These are phyloP conservation scores for Xenopus borealis DNA, from an alignment of 2,113 vertebrate species.

Conservation along the genomic window DNA sequence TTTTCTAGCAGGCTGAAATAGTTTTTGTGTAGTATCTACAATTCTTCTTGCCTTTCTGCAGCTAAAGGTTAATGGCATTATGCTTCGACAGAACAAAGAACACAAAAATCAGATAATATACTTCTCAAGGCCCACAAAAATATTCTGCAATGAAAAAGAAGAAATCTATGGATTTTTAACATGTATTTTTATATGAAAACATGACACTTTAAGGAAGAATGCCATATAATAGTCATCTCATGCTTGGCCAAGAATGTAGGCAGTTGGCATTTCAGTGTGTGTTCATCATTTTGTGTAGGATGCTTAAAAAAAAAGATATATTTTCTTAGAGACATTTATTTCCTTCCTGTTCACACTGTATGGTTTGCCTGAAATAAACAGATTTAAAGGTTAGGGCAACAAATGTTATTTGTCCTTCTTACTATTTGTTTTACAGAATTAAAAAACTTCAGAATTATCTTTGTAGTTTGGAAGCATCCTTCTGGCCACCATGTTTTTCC, in stretches of 20 bases:
- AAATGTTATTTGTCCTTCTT: not conserved
- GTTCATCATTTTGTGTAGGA: slow-evolving; percentile 24
- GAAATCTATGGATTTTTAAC: slow-evolving; percentile 1
- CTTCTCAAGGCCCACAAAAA: slow-evolving; percentile 11
- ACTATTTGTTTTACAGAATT: not conserved
- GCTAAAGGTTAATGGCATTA: slow-evolving; percentile 24
- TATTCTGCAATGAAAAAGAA: not conserved
- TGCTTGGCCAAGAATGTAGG: slow-evolving; percentile 29
- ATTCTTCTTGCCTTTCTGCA: not conserved
- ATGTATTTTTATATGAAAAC: not conserved
- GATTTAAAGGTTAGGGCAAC: not conserved
- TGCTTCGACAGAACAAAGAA: slow-evolving; percentile 14
- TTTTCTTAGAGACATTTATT: slow-evolving; percentile 23
- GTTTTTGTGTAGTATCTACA: not conserved
- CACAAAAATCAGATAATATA: slow-evolving; percentile 22
- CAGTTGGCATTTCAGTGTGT: slow-evolving; percentile 24
- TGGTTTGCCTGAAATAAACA: not conserved
- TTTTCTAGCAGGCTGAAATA: not conserved
- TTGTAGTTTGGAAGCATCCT: not conserved
- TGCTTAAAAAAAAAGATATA: slow-evolving; percentile 3
- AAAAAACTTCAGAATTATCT: not conserved
- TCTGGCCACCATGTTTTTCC: too few relatives aligned
- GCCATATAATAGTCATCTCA: slow-evolving; percentile 15
- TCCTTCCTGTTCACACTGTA: slow-evolving; percentile 19
- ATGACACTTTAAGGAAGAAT: slow-evolving; percentile 17